Evolutionary conservation across 2,888 invertebrate species (phyloP).

Genomic region (Cheilosia urbana): DNA sequence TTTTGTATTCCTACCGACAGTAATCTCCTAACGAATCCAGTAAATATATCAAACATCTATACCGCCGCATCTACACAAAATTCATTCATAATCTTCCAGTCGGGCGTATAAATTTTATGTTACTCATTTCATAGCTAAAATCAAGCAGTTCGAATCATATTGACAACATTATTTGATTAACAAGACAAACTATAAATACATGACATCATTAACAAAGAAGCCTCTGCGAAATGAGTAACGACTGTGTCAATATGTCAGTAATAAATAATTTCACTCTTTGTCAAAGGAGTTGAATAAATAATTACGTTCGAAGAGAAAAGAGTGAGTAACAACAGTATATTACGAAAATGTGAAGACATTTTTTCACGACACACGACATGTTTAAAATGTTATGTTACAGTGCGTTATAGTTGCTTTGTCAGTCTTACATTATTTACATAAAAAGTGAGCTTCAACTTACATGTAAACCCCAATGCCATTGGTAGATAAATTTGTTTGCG

Average conservation of each 20-base stretch:
- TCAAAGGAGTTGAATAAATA: slow-evolving; percentile 2
- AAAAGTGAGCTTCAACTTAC: background rate
- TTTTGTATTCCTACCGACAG: no score
- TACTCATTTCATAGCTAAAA: background rate
- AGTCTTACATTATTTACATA: no score
- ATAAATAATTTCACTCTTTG: background rate
- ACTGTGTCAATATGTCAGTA: slow-evolving; percentile 2
- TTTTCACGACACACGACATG: slow-evolving; percentile 3
- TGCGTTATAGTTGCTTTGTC: background rate
- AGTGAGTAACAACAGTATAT: background rate
- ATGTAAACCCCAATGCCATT: no score
- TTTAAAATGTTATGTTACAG: background rate
- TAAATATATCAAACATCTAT: no score
- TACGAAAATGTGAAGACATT: background rate
- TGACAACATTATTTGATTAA: background rate
- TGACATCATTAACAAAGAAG: slow-evolving; percentile 6
- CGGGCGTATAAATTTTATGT: background rate
- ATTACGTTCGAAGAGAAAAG: background rate
- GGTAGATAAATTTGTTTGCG: no score
- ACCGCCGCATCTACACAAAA: no score
- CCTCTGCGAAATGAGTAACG: background rate
- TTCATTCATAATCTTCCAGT: background rate
- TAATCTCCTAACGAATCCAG: no score
- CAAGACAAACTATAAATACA: slow-evolving; percentile 4
- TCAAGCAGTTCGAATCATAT: background rate